phyloP scores from a whole-genome alignment of 1,140 invertebrate species.

The Coenobita brevimanus region DNA sequence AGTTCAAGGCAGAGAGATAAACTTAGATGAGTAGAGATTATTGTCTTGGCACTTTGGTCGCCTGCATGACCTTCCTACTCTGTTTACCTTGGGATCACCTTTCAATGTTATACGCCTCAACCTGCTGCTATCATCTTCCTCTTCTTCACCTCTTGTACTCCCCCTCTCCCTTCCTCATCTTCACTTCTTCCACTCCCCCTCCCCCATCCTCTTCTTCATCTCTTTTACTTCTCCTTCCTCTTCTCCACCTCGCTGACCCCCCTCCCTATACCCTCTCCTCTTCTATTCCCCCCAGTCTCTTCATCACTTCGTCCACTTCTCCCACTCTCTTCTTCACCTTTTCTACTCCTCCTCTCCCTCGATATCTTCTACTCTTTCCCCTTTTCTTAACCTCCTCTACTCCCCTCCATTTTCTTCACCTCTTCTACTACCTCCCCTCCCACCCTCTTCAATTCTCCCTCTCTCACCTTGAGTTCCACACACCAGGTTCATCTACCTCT shows the following conservation, averaged over 20 bases:
- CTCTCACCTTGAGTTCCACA: too few species aligned
- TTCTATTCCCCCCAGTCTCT: not conserved
- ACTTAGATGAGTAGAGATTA: too few species aligned
- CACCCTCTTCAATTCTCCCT: too few species aligned
- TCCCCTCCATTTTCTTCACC: too few species aligned
- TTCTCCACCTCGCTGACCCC: not conserved
- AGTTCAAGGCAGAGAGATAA: too few species aligned
- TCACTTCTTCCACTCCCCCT: not conserved
- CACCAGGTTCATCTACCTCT: too few species aligned
- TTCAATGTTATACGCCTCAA: too few species aligned
- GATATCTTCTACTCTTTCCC: not conserved
- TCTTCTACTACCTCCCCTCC: too few species aligned
- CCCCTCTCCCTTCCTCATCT: not conserved
- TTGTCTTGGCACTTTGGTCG: too few species aligned
- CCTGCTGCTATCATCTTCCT: too few species aligned
- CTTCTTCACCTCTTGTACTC: not conserved
- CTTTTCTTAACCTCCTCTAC: not conserved
- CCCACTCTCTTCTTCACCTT: not conserved
- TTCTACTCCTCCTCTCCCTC: slow-evolving; percentile 32
- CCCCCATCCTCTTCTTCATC: not conserved
- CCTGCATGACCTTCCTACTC: too few species aligned
- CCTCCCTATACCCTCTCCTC: not conserved
- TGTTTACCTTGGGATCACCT: too few species aligned
- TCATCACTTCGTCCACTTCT: not conserved
- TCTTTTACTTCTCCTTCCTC: not conserved